phyloP scores from a whole-genome alignment of 2,113 vertebrate genomes.

The Dicentrarchus labrax region DNA sequence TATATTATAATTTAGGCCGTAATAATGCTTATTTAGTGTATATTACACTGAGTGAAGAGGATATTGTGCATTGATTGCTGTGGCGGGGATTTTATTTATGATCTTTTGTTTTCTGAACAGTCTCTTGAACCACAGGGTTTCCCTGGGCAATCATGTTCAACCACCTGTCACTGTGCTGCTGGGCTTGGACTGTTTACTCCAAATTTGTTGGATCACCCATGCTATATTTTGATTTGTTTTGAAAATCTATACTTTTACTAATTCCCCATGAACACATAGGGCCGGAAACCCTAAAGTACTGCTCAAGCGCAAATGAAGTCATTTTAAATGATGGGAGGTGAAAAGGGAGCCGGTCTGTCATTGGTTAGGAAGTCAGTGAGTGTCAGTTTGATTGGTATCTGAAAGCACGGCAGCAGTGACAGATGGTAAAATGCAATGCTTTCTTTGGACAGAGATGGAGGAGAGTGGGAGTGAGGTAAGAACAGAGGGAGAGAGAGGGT shows the following conservation, averaged over 20 bases:
- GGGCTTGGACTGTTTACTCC: constrained; percentile 2
- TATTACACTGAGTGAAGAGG: neutral
- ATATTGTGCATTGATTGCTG: neutral
- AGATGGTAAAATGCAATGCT: constrained; percentile 81
- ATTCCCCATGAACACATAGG: neutral
- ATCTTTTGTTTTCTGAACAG: neutral
- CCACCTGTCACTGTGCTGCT: neutral
- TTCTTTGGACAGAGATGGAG: constrained; percentile 64
- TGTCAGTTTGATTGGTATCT: constrained; percentile 72
- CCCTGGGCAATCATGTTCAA: neutral
- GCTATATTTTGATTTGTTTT: neutral
- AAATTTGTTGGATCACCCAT: neutral
- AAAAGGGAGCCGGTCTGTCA: constrained; percentile 26
- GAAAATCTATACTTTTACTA: neutral
- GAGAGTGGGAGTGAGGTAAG: constrained; percentile 62
- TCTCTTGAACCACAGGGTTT: neutral
- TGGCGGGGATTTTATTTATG: neutral
- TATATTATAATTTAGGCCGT: neutral
- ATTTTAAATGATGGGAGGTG: constrained; percentile 14
- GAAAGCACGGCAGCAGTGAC: constrained; percentile 72
- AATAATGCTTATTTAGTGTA: neutral
- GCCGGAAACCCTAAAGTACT: neutral
- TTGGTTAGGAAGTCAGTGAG: constrained; percentile 52
- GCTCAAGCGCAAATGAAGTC: neutral
- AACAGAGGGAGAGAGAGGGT: constrained; percentile 33